phyloP scores from a whole-genome alignment of 1,140 invertebrate species.

The Ceratitis capitata region DNA sequence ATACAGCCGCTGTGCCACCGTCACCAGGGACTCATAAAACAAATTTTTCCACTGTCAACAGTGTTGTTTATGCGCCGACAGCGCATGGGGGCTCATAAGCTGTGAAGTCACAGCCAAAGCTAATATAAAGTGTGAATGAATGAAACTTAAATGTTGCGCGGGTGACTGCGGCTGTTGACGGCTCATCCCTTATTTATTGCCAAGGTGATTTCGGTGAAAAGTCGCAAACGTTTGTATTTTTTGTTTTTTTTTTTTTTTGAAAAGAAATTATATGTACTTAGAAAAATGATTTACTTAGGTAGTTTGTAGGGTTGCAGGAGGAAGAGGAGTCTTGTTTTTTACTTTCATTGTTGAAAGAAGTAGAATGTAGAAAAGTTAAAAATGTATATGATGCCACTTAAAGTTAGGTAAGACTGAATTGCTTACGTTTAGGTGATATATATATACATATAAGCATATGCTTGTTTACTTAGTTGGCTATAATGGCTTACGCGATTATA shows the following conservation, averaged over 20 bases:
- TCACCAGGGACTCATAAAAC: conserved; percentile 64
- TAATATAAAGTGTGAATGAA: not conserved
- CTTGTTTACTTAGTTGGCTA: no score
- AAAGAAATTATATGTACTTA: not conserved
- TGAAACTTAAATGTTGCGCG: conserved; percentile 10
- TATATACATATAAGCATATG: no score
- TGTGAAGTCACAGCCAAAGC: not conserved
- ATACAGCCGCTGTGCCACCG: conserved; percentile 23
- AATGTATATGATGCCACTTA: no score
- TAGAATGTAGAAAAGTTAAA: not conserved
- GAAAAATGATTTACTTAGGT: not conserved
- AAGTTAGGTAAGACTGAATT: no score
- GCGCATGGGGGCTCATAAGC: not conserved
- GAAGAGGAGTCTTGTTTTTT: not conserved
- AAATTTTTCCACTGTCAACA: conserved; percentile 44
- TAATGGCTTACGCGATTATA: no score
- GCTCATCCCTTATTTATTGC: conserved; percentile 40
- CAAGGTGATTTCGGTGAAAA: conserved; percentile 9
- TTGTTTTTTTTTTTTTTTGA: no score
- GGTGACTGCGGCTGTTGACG: not conserved
- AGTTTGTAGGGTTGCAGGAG: no score
- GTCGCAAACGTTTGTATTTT: not conserved
- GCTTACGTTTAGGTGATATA: no score
- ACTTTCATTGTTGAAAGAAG: no score
- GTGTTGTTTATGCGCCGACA: conserved; percentile 15